Conservation (phyloP, 2,888 invertebrate genomes). For the Amiota minor region DNA sequence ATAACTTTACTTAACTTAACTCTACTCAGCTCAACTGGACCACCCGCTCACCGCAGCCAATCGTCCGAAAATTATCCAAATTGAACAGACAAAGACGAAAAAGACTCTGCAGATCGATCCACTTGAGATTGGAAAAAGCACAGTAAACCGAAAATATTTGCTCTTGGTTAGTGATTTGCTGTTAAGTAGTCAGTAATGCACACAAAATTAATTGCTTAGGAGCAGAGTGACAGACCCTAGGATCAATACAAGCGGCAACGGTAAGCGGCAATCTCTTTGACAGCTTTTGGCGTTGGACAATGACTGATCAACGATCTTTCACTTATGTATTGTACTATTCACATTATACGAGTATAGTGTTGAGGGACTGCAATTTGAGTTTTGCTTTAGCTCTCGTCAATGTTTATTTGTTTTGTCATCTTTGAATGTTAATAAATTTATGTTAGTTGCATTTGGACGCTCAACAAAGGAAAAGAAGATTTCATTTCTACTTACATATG, state of each 20-base stretch:
- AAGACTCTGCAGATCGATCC: neutral
- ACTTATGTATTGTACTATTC: slow-evolving; percentile 1
- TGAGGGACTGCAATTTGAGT: too few relatives aligned
- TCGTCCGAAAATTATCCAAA: too few relatives aligned
- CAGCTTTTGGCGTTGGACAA: slow-evolving; percentile 61
- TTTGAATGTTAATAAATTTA: slow-evolving; percentile 67
- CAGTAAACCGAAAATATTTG: slow-evolving; percentile 58
- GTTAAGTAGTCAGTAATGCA: slow-evolving; percentile 66
- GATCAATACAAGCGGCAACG: neutral
- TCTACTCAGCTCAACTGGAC: neutral
- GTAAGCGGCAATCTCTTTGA: slow-evolving; percentile 42
- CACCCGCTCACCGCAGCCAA: neutral
- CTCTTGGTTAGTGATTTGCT: slow-evolving; percentile 67
- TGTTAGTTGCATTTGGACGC: slow-evolving; percentile 52
- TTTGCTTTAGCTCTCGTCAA: slow-evolving; percentile 36
- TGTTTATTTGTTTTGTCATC: slow-evolving; percentile 65
- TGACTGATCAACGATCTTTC: slow-evolving; percentile 59
- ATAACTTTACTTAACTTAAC: neutral
- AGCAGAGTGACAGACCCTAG: slow-evolving; percentile 27
- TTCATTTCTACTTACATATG: too few relatives aligned
- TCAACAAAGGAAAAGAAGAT: neutral
- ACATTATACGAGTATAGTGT: too few relatives aligned
- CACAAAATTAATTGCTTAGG: slow-evolving; percentile 53
- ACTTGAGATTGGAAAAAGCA: slow-evolving; percentile 16
- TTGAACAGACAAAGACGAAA: too few relatives aligned